A percentile compares a stretch with the other conserved stretches of the same genome.
phyloP scores from a whole-genome alignment of 2,797 vertebrate species.

The Galago senegalensis region DNA sequence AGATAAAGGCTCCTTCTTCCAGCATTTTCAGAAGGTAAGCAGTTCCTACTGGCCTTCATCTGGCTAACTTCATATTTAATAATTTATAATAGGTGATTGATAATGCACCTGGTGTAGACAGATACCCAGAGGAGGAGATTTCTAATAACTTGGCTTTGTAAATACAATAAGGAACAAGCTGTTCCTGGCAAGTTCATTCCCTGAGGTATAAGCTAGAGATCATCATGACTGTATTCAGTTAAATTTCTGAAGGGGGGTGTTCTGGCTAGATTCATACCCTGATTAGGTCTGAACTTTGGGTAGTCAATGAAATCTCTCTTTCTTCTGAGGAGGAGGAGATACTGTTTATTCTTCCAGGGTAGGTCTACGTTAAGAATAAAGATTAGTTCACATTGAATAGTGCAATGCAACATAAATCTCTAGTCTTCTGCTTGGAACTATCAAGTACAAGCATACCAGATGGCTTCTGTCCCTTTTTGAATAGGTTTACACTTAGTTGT shows the following conservation, averaged over 20 bases:
- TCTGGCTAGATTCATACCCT: background rate
- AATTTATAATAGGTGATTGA: constrained; percentile 58
- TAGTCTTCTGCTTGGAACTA: background rate
- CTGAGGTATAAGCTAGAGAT: background rate
- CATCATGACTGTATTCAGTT: background rate
- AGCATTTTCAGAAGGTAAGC: background rate
- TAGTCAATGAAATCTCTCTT: constrained; percentile 38
- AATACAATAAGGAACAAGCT: constrained; percentile 65
- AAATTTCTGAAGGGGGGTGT: background rate
- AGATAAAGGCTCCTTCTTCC: background rate
- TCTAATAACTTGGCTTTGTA: constrained; percentile 63
- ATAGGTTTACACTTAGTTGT: background rate
- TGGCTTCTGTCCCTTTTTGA: background rate
- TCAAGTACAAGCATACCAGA: background rate
- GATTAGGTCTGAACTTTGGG: background rate
- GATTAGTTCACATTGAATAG: background rate
- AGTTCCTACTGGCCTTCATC: constrained; percentile 31
- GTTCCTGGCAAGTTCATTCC: constrained; percentile 64
- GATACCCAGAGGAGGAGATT: constrained; percentile 45
- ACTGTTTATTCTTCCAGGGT: background rate
- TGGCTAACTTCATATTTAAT: constrained; percentile 68
- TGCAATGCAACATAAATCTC: constrained; percentile 1
- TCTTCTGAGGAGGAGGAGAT: background rate
- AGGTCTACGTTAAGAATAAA: background rate
- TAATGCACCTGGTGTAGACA: constrained; percentile 46